phyloP scores from a whole-genome alignment of 2,888 invertebrate species.

The Eupeodes luniger region DNA sequence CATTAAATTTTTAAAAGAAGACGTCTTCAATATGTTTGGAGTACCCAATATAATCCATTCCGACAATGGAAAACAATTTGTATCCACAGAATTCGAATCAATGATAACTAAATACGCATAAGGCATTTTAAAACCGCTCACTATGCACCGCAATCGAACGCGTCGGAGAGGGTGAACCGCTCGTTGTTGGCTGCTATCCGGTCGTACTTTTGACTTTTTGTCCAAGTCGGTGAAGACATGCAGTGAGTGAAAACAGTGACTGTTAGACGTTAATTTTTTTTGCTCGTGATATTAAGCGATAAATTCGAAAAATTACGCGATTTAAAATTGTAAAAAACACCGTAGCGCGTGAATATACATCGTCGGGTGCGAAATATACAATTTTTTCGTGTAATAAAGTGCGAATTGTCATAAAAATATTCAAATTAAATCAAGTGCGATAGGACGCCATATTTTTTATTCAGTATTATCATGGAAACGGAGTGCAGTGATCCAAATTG shows the following conservation, averaged over 20 bases:
- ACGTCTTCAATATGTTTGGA: too few relatives aligned
- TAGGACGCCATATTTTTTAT: background rate
- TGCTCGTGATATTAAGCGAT: background rate
- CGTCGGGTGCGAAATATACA: background rate
- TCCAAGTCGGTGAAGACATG: too few relatives aligned
- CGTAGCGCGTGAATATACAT: conserved; percentile 2
- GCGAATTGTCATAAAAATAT: background rate
- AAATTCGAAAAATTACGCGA: background rate
- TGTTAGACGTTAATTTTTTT: conserved; percentile 7
- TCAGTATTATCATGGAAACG: background rate
- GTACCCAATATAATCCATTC: too few relatives aligned
- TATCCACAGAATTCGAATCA: too few relatives aligned
- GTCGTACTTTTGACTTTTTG: too few relatives aligned
- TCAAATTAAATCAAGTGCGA: conserved; percentile 6
- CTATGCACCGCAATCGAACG: too few relatives aligned
- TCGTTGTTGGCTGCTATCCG: too few relatives aligned
- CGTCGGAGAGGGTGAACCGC: too few relatives aligned
- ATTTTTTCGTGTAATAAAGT: background rate
- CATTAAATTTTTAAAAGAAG: too few relatives aligned
- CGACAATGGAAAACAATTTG: too few relatives aligned
- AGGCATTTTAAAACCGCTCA: too few relatives aligned
- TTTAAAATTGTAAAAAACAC: background rate
- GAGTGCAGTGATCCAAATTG: conserved; percentile 9
- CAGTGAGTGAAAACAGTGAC: background rate
- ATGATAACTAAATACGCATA: too few relatives aligned